phyloP scores from a whole-genome alignment of 2,113 vertebrate genomes.

The Mirza zaza region DNA sequence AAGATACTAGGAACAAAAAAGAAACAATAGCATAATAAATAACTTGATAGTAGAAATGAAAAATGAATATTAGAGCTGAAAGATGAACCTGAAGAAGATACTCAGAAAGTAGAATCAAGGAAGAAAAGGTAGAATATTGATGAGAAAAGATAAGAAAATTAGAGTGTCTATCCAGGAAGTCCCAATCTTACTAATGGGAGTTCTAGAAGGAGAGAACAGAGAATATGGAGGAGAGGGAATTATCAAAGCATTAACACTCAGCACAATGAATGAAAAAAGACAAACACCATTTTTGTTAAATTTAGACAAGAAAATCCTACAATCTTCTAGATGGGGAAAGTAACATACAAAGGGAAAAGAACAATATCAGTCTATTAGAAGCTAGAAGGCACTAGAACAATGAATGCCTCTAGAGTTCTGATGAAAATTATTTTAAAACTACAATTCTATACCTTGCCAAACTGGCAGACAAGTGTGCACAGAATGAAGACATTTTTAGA shows the following conservation, averaged over 20 bases:
- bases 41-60: background rate
- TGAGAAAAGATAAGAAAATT: constrained; percentile 26
- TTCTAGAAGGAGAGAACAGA: background rate
- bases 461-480: background rate
- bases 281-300: background rate
- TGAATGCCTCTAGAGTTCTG: background rate
- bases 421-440: constrained; percentile 7
- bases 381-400: background rate
- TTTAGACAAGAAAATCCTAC: background rate
- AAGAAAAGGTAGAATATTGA: background rate
- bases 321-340: background rate
- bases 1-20: background rate
- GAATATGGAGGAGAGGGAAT: background rate
- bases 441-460: background rate
- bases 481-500: constrained; percentile 5
- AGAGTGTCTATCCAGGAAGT: background rate
- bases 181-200: background rate
- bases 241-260: background rate
- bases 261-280: background rate
- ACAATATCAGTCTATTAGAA: background rate
- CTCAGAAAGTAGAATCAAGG: constrained; percentile 3
- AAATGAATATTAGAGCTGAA: background rate
- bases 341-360: background rate
- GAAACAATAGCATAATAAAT: background rate
- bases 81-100: background rate